Evolutionary conservation across 2,888 invertebrate genomes (phyloP).

Genomic region (Drosophila siamana): DNA sequence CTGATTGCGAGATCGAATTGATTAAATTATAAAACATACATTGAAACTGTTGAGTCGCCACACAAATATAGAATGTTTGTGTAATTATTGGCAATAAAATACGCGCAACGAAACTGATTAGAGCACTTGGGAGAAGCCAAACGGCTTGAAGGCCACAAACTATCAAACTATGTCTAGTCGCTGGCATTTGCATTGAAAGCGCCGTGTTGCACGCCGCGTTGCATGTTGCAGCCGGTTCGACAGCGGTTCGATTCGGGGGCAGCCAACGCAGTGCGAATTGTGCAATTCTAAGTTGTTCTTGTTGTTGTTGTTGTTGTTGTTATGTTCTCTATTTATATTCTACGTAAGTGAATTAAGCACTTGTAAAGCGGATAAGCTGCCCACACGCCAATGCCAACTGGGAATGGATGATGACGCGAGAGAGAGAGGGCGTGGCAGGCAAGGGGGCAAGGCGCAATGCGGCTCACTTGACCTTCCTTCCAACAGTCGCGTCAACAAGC

Average conservation of each 20-base stretch:
- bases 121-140: slow-evolving; percentile 4
- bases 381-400: slow-evolving; percentile 56
- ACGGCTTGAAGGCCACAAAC: slow-evolving; percentile 29
- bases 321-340: slow-evolving; percentile 42
- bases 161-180: background rate
- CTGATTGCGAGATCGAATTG: slow-evolving; percentile 10
- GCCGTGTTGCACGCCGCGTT: slow-evolving; percentile 20
- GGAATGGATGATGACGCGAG: slow-evolving; percentile 35
- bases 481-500: slow-evolving; percentile 26
- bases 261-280: slow-evolving; percentile 56
- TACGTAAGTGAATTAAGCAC: slow-evolving; percentile 69
- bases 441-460: slow-evolving; percentile 37
- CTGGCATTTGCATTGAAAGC: slow-evolving; percentile 40
- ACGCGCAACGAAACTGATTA: slow-evolving; percentile 21
- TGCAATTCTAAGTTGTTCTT: slow-evolving; percentile 53
- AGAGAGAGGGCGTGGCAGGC: slow-evolving; percentile 25
- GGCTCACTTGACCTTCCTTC: slow-evolving; percentile 66
- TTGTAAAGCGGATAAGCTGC: slow-evolving; percentile 75
- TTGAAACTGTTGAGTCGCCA: slow-evolving; percentile 10
- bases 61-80: slow-evolving; percentile 25
- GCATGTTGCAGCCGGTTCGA: slow-evolving; percentile 12
- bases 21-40: slow-evolving; percentile 23
- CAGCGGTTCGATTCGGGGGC: slow-evolving; percentile 9
- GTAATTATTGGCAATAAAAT: slow-evolving; percentile 16
- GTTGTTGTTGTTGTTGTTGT: slow-evolving; percentile 18